Evolutionary conservation across 2,113 vertebrate genomes (phyloP).

Genomic region (Coreoperca whiteheadi): DNA sequence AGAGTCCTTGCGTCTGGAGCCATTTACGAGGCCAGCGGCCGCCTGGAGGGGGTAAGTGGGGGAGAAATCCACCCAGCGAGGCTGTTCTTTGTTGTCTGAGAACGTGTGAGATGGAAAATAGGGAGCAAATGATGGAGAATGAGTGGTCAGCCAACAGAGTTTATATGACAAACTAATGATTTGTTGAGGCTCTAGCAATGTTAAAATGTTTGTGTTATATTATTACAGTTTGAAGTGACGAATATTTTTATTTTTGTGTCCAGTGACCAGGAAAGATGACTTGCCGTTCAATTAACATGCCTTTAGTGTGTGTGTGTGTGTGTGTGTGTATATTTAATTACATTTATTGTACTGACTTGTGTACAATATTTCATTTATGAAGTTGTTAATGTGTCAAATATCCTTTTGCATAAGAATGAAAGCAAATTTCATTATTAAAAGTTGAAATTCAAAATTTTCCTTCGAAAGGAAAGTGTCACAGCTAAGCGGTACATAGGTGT

Average conservation of each 20-base stretch:
- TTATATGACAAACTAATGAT: conserved; percentile 25
- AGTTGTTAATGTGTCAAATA: not conserved
- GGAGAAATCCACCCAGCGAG: conserved; percentile 34
- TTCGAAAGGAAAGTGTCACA: not conserved
- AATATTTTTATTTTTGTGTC: not conserved
- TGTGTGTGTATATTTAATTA: too few relatives aligned
- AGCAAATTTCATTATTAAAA: not conserved
- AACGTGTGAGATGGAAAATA: conserved; percentile 60
- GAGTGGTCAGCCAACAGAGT: conserved; percentile 20
- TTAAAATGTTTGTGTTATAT: conserved; percentile 4
- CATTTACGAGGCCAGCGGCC: conserved; percentile 72
- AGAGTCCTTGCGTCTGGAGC: conserved; percentile 75
- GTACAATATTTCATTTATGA: not conserved
- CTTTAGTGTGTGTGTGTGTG: too few relatives aligned
- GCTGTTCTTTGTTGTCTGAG: conserved; percentile 78
- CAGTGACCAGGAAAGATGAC: not conserved
- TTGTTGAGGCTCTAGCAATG: not conserved
- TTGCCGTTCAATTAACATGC: not conserved
- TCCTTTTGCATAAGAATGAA: too few relatives aligned
- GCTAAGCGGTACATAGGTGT: too few relatives aligned
- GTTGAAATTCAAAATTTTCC: not conserved
- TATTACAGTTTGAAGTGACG: conserved; percentile 1
- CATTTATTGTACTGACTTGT: not conserved
- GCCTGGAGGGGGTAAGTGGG: conserved; percentile 45
- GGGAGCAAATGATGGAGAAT: conserved; percentile 49